Evolutionary conservation across 2,113 vertebrate genomes (phyloP), one percentile per base, ranked within the genome.

Genomic region (Trematocara nigrifrons): DNA sequence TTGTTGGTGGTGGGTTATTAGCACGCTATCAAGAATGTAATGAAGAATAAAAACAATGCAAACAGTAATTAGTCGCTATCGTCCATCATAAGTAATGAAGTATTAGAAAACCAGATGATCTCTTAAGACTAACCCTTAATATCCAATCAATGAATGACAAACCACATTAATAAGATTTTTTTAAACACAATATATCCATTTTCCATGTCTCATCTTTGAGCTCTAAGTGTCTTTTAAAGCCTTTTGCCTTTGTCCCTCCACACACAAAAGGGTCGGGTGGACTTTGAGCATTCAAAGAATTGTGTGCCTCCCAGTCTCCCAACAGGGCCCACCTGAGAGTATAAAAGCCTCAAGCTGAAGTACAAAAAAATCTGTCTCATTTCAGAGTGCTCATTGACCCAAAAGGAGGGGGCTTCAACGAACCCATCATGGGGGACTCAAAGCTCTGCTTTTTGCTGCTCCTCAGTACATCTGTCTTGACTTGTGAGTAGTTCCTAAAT

Each of bases 401-500:
- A 52, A 77, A 89, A 81, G 93, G 87, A 93, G 83, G 91, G 95
- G 94, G 94, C 94, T 94, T 92, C 76, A 90, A 66, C 51, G 54
- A 95, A 91, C 94, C 95, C 94, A 87, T 49, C 80, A 97, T 97
- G 96, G 94, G 96, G 91, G 94, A 95, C 82, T 91, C 93, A 84
- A 96, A 96, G 95, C 95, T 96, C 93, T 94, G 84, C 85, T 91
- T 97, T 90, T 86, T 96, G 89, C 91, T 97, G 87, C 92, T 96
- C 71, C 89, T 97, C 26, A 83, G 92, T 71, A 85, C 85, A 35
- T 78, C 89, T 54, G 88, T 93, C 53, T 90, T 96, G 87, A 78
- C 92, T 69, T 86, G 96, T 97, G 91, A 96, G 96, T 95, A 91
- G 18, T 26, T 79, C 6, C 12, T 35, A 40, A 47, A 40, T 4